phyloP scores from a whole-genome alignment of 92 coral and sea anemone species.

The Pocillopora meandrina region DNA sequence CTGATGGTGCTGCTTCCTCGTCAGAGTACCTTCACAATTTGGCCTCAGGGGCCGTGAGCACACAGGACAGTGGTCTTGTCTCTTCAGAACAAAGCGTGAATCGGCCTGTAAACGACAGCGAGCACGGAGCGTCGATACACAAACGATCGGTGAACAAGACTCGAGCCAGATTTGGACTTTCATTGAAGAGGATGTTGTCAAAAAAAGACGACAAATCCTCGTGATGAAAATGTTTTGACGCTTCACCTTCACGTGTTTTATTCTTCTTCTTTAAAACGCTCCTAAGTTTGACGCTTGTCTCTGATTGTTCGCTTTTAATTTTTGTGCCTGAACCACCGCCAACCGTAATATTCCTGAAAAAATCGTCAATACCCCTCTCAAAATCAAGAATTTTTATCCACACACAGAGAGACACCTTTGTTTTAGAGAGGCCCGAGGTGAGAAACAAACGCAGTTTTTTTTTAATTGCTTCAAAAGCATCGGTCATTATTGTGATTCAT shows the following conservation, averaged over 20 bases:
- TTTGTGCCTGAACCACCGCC: no score
- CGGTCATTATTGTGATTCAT: no score
- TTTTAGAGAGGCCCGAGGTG: no score
- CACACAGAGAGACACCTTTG: no score
- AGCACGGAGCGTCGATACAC: slow-evolving; percentile 22
- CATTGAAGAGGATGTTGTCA: slow-evolving; percentile 68
- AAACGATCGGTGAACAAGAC: slow-evolving; percentile 65
- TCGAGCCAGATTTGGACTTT: slow-evolving; percentile 69
- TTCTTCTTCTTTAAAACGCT: not conserved
- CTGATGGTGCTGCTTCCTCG: slow-evolving; percentile 48
- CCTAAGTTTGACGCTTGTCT: no score
- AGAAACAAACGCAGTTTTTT: no score
- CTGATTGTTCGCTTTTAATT: no score
- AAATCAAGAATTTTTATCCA: no score
- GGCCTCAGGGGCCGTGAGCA: slow-evolving; percentile 22
- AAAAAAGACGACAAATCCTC: slow-evolving; percentile 20
- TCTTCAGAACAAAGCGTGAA: slow-evolving; percentile 29
- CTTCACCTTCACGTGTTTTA: not conserved
- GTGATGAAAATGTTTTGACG: not conserved
- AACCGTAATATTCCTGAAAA: no score
- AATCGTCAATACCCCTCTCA: no score
- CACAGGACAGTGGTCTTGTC: slow-evolving; percentile 14
- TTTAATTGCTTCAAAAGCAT: no score
- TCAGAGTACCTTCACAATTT: slow-evolving; percentile 30
- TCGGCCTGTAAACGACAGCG: slow-evolving; percentile 32